Evolutionary conservation across 2,797 vertebrate genomes (phyloP).

Genomic region (Eleutherodactylus coqui): DNA sequence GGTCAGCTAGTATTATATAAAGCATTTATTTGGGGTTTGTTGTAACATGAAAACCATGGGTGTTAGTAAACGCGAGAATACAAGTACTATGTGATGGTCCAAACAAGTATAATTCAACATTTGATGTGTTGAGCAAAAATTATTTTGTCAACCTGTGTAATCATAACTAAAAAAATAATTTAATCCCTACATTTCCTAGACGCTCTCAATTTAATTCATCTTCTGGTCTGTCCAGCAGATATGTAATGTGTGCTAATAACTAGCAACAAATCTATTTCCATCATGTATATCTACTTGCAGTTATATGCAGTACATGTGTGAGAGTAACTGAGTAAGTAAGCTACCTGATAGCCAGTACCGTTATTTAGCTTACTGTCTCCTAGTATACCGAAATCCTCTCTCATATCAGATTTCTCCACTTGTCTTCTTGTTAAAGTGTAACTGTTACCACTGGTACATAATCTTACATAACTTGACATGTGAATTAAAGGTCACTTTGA

Average conservation of each 20-base stretch:
- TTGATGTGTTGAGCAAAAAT: no score
- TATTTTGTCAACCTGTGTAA: no score
- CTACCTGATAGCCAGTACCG: not conserved
- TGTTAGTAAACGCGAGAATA: no score
- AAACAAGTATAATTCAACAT: no score
- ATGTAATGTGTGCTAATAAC: not conserved
- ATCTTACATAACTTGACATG: not conserved
- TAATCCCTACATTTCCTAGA: no score
- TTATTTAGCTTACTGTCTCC: slow-evolving; percentile 4
- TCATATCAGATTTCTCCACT: slow-evolving; percentile 7
- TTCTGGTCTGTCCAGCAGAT: not conserved
- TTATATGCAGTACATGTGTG: not conserved
- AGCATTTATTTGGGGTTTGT: no score
- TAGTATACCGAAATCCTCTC: not conserved
- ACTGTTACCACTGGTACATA: not conserved
- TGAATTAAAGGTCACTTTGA: not conserved
- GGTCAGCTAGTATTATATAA: no score
- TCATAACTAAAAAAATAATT: no score
- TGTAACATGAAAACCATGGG: no score
- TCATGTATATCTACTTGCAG: not conserved
- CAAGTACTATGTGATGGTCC: no score
- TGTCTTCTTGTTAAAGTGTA: not conserved
- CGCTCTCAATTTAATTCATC: no score
- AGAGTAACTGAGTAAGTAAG: slow-evolving; percentile 2
- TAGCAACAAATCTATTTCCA: not conserved